phyloP scores from a whole-genome alignment of 2,113 vertebrate genomes.

The Hippocampus mohnikei region DNA sequence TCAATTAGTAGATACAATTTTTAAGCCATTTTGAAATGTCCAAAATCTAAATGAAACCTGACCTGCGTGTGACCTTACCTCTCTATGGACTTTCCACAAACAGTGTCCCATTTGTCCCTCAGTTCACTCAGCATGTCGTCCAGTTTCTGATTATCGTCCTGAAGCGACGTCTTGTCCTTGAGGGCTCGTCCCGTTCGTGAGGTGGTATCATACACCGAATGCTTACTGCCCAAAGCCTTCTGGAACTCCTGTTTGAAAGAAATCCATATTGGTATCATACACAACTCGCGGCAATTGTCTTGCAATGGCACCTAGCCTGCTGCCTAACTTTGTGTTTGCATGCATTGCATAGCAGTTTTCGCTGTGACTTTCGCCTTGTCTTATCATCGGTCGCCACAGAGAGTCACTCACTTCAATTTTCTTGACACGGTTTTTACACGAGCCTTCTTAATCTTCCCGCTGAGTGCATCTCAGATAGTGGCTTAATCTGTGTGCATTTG shows the following conservation, averaged over 20 bases:
- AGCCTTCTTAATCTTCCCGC: not conserved
- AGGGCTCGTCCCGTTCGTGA: slow-evolving; percentile 87
- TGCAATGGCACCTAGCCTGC: not conserved
- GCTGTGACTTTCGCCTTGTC: not conserved
- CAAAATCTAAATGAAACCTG: not conserved
- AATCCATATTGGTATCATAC: not conserved
- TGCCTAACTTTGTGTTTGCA: not conserved
- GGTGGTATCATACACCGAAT: slow-evolving; percentile 94
- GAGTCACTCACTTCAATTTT: not conserved
- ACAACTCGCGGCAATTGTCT: not conserved
- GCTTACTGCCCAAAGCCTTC: slow-evolving; percentile 91
- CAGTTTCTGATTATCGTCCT: slow-evolving; percentile 91
- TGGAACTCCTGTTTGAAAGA: slow-evolving; percentile 85
- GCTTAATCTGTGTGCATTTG: slow-evolving; percentile 27
- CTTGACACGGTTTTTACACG: not conserved
- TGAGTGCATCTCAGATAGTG: slow-evolving; percentile 24
- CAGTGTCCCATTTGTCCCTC: slow-evolving; percentile 96
- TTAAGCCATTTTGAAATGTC: not conserved
- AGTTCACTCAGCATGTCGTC: slow-evolving; percentile 95
- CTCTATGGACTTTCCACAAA: slow-evolving; percentile 97
- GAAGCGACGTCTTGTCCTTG: slow-evolving; percentile 90
- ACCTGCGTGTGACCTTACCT: slow-evolving; percentile 72
- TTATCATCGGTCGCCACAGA: not conserved
- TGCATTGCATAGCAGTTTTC: not conserved
- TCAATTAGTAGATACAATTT: not conserved